These are phyloP conservation scores for Dastarcus helophoroides DNA, from an alignment of 2,888 invertebrate genomes.

Conservation along the genomic window DNA sequence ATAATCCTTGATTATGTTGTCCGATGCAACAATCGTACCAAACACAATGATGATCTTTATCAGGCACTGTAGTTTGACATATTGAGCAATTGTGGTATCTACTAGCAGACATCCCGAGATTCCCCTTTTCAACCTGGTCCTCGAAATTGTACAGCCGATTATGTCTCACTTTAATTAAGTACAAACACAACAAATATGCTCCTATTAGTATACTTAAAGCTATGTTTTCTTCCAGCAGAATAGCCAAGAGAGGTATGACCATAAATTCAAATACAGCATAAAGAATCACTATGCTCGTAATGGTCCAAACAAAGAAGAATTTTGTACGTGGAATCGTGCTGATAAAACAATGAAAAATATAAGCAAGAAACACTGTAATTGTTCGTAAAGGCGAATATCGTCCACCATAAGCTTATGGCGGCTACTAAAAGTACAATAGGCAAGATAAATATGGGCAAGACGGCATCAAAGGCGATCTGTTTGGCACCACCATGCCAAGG, in stretches of 20 bases:
- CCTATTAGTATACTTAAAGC: slow-evolving; percentile 42
- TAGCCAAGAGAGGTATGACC: slow-evolving; percentile 60
- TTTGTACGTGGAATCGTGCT: slow-evolving; percentile 41
- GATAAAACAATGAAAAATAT: slow-evolving; percentile 27
- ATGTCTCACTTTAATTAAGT: slow-evolving; percentile 28
- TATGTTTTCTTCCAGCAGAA: slow-evolving; percentile 54
- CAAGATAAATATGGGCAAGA: slow-evolving; percentile 40
- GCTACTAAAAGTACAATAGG: slow-evolving; percentile 40
- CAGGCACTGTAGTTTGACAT: slow-evolving; percentile 71
- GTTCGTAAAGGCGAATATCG: slow-evolving; percentile 28
- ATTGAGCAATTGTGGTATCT: slow-evolving; percentile 71
- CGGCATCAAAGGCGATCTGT: slow-evolving; percentile 40
- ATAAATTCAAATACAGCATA: slow-evolving; percentile 57
- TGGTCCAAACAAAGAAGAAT: slow-evolving; percentile 66
- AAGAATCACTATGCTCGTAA: slow-evolving; percentile 54
- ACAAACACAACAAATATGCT: slow-evolving; percentile 37
- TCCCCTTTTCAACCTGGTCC: slow-evolving; percentile 30
- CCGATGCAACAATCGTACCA: slow-evolving; percentile 84
- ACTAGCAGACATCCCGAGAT: slow-evolving; percentile 49
- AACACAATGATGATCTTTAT: slow-evolving; percentile 69
- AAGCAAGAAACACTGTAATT: slow-evolving; percentile 24
- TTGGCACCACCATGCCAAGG: slow-evolving; percentile 50
- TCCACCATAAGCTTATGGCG: slow-evolving; percentile 37
- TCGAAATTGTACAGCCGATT: slow-evolving; percentile 22
- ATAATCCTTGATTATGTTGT: slow-evolving; percentile 64